These are phyloP conservation scores for Penaeus japonicus DNA, from an alignment of 1,140 invertebrate genomes.

Conservation along the genomic window DNA sequence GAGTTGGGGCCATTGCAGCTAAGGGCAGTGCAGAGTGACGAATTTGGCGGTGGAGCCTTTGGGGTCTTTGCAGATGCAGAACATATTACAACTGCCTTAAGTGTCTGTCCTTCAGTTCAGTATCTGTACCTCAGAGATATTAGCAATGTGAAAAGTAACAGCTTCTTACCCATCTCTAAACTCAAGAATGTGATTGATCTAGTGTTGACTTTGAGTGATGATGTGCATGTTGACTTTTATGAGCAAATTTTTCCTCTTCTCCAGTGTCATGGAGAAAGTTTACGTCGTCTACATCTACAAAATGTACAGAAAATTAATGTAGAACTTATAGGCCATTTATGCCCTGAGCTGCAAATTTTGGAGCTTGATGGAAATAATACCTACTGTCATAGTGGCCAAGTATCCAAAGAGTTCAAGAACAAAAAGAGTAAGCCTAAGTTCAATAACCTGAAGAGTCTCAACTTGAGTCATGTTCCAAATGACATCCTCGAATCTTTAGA, in stretches of 20 bases:
- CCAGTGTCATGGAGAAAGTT: background rate
- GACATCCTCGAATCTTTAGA: background rate
- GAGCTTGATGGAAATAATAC: background rate
- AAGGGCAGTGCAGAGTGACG: background rate
- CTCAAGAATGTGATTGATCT: constrained; percentile 19
- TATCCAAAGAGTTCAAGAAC: background rate
- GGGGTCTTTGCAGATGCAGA: background rate
- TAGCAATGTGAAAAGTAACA: background rate
- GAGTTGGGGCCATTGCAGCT: background rate
- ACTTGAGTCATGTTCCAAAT: background rate
- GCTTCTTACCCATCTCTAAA: background rate
- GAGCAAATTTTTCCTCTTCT: background rate
- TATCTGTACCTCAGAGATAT: background rate
- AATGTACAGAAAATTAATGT: background rate
- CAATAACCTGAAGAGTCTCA: background rate
- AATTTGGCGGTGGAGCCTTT: background rate
- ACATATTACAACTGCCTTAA: background rate
- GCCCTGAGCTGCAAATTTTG: background rate
- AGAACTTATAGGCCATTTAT: background rate
- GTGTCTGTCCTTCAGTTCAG: background rate
- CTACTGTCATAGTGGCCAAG: background rate
- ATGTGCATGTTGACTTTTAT: background rate
- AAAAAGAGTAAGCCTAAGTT: background rate
- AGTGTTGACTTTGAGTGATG: background rate
- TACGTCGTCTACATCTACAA: background rate